Conservation (phyloP, 2,888 invertebrate species). For the Neoaliturus tenellus region DNA sequence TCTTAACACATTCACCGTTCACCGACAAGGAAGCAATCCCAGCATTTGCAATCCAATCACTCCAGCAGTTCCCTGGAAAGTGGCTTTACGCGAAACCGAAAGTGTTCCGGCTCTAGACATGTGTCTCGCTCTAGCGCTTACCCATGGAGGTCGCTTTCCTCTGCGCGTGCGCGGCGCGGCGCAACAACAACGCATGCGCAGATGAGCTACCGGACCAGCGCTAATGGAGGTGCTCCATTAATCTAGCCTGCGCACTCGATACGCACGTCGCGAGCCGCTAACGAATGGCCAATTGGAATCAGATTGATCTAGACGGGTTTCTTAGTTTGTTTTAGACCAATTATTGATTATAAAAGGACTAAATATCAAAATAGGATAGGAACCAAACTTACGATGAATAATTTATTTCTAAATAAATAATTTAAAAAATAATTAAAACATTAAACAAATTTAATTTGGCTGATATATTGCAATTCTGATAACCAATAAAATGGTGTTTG, state of each 20-base stretch:
- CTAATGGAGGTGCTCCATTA: slow-evolving; percentile 15
- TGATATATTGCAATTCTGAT: no score
- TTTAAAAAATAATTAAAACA: no score
- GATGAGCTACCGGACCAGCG: slow-evolving; percentile 15
- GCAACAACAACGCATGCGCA: neutral
- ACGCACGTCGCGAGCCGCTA: neutral
- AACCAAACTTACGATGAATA: no score
- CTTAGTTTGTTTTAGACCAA: no score
- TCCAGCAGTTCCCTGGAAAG: neutral
- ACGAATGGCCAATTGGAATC: neutral
- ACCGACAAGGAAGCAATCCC: neutral
- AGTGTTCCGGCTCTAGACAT: slow-evolving; percentile 34
- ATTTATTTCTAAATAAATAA: no score
- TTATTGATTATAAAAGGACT: no score
- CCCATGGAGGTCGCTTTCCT: slow-evolving; percentile 44
- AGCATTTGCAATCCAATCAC: neutral
- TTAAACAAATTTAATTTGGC: no score
- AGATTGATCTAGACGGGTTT: neutral
- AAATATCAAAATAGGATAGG: no score
- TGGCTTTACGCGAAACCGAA: slow-evolving; percentile 20
- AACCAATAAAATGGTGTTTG: no score
- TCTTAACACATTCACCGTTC: no score
- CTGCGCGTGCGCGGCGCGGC: neutral
- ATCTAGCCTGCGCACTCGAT: neutral
- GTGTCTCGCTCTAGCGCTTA: slow-evolving; percentile 26